Percentiles rank a stretch among this genome's conserved stretches.
phyloP scores from a whole-genome alignment of 2,113 vertebrate species.

The Pavo muticus region DNA sequence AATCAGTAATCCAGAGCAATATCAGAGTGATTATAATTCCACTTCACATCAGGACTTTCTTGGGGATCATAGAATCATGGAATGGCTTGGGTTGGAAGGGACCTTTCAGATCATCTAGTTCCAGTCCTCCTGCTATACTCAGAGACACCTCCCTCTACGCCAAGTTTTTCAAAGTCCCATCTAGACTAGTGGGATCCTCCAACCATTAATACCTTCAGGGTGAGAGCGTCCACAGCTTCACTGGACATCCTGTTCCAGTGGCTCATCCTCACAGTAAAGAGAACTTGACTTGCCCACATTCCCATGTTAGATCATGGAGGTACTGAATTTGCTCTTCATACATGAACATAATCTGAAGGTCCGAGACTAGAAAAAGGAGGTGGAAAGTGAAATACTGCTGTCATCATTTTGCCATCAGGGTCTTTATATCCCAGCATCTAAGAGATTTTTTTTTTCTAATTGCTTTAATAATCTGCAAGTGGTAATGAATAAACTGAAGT shows the following conservation, averaged over 20 bases:
- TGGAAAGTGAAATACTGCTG: background rate
- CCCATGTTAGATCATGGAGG: background rate
- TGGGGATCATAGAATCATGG: background rate
- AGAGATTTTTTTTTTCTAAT: background rate
- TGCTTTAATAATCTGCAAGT: background rate
- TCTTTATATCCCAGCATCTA: background rate
- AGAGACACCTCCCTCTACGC: too few relatives aligned
- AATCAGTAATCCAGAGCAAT: fast-evolving
- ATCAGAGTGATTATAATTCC: fast-evolving
- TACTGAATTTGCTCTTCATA: background rate
- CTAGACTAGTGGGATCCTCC: too few relatives aligned
- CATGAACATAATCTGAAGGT: background rate
- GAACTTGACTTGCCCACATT: background rate
- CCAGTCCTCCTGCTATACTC: too few relatives aligned
- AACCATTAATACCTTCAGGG: too few relatives aligned
- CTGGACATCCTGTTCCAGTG: too few relatives aligned
- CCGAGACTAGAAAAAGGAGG: background rate
- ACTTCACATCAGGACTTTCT: background rate
- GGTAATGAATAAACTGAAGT: background rate
- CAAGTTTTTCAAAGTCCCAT: too few relatives aligned
- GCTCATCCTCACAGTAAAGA: background rate
- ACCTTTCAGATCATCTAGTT: too few relatives aligned
- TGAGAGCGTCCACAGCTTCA: too few relatives aligned
- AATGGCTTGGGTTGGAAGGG: too few relatives aligned
- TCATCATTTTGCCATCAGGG: background rate